These are phyloP conservation scores for Drosophila sp. DNA, from an alignment of 1,140 invertebrate genomes.

Conservation along the genomic window DNA sequence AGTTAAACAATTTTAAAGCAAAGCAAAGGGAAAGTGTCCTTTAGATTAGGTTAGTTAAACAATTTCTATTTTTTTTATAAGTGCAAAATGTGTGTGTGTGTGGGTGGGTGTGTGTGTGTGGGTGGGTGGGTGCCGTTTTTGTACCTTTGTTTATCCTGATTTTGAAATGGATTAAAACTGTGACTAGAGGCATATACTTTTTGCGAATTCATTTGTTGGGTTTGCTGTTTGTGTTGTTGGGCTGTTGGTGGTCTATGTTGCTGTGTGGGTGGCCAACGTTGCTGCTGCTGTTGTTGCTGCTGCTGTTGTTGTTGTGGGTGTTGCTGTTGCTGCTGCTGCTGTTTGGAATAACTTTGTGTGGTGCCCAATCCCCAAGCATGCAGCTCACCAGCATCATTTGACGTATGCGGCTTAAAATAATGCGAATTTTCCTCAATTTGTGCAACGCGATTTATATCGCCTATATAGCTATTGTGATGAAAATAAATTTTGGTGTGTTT, in stretches of 20 bases:
- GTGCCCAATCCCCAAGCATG: slow-evolving; percentile 85
- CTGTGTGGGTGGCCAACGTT: slow-evolving; percentile 40
- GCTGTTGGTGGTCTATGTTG: slow-evolving; percentile 49
- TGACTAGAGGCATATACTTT: slow-evolving; percentile 79
- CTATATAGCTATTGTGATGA: slow-evolving; percentile 84
- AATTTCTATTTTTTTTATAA: not conserved
- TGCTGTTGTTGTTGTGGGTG: slow-evolving; percentile 49
- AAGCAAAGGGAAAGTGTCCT: not conserved
- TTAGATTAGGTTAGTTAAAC: slow-evolving; percentile 27
- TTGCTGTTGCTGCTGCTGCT: slow-evolving; percentile 51
- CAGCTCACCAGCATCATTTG: slow-evolving; percentile 85
- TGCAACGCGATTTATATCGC: slow-evolving; percentile 85
- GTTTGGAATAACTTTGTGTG: slow-evolving; percentile 47
- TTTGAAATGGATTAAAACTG: slow-evolving; percentile 75
- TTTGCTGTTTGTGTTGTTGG: slow-evolving; percentile 73
- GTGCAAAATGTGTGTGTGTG: slow-evolving; percentile 12
- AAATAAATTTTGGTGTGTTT: slow-evolving; percentile 26
- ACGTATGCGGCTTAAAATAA: slow-evolving; percentile 84
- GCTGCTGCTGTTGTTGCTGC: slow-evolving; percentile 61
- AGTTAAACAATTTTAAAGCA: not conserved
- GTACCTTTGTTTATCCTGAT: slow-evolving; percentile 79
- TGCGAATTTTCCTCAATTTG: slow-evolving; percentile 83
- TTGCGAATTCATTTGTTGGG: slow-evolving; percentile 66
- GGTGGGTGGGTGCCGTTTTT: slow-evolving; percentile 13
- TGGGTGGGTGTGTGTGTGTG: slow-evolving; percentile 25